Evolutionary conservation across 2,888 invertebrate genomes (phyloP), one percentile per base, ranked within the genome.

Genomic region (Diarsia brunnea): DNA sequence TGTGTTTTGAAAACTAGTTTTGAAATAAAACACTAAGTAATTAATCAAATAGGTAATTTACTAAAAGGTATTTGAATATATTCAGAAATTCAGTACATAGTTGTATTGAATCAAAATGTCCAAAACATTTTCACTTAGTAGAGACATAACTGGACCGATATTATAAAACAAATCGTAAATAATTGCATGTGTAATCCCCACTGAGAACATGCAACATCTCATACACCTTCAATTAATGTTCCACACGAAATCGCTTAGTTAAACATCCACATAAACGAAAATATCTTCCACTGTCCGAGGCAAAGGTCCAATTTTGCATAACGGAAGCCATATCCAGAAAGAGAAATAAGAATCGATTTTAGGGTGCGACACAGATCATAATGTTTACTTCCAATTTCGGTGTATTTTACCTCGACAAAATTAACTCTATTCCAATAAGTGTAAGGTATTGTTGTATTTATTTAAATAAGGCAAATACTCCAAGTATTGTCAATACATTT

Each of bases 161-260:
- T 43, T 27, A 21, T 27, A 19, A 77, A 47, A 12, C 16, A 53
- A n/a, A 73, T 51, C 27, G 31, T 12, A 27, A 0, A 8, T 51
- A 73, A 61, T 31, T 5, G 43, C 67, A 73, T 73, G 27, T 66
- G 24, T 74, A 64, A 69, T 31, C 19, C 61, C 51, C 64, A 65
- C 78, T 38, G 4, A 7, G 47, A 66, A 63, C 14, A 2, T 65
- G 43, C 43, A 24, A 24, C 38, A 38, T 43, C 19, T 21, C 81
- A 49, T 58, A 64, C 64, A 78, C 64, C 73, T 66, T 58, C 53
- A 51, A 74, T 53, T 83, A 79, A 82, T 66, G 21, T 72, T 38
- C 38, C 69, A 70, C 27, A 55, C 51, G 27, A 69, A 70, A 70
- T 58, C 53, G 75, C 80, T 55, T 71, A 10, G 14, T 47, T 21